Evolutionary conservation across 2,797 vertebrate species (phyloP).

Genomic region (Chloroceryle inda): DNA sequence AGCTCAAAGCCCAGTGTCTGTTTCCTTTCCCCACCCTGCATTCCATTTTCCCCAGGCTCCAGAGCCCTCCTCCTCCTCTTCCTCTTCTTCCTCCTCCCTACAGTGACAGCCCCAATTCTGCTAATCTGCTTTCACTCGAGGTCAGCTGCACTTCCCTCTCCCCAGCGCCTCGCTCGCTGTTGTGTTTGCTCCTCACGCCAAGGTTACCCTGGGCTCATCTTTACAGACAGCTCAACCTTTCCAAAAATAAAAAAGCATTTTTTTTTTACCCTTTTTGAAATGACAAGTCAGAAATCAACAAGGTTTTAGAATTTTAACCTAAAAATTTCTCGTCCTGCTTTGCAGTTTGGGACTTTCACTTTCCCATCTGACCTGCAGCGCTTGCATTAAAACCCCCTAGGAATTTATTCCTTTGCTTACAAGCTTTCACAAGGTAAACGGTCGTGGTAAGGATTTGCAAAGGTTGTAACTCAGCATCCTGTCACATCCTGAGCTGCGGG

Average conservation of each 20-base stretch:
- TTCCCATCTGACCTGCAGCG: neutral
- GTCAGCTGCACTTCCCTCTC: conserved; percentile 81
- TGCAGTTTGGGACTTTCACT: neutral
- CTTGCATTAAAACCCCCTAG: neutral
- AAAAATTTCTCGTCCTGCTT: neutral
- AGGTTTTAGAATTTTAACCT: neutral
- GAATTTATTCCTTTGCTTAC: neutral
- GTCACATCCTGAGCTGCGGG: accelerated
- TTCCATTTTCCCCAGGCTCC: conserved; percentile 88
- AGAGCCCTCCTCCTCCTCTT: conserved; percentile 72
- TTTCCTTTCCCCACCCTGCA: conserved; percentile 91
- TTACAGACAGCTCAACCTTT: neutral
- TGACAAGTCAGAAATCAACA: neutral
- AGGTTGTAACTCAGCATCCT: neutral
- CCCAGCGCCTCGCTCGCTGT: neutral
- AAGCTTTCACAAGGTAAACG: neutral
- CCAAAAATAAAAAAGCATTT: neutral
- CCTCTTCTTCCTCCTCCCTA: conserved; percentile 60
- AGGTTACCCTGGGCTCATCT: neutral
- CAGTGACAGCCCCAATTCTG: conserved; percentile 78
- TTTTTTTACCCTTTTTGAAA: neutral
- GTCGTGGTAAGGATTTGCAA: neutral
- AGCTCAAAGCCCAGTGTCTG: conserved; percentile 87
- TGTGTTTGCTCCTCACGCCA: neutral
- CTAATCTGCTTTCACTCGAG: conserved; percentile 88